phyloP scores from a whole-genome alignment of 2,888 invertebrate genomes.

The Tribolium freemani region DNA sequence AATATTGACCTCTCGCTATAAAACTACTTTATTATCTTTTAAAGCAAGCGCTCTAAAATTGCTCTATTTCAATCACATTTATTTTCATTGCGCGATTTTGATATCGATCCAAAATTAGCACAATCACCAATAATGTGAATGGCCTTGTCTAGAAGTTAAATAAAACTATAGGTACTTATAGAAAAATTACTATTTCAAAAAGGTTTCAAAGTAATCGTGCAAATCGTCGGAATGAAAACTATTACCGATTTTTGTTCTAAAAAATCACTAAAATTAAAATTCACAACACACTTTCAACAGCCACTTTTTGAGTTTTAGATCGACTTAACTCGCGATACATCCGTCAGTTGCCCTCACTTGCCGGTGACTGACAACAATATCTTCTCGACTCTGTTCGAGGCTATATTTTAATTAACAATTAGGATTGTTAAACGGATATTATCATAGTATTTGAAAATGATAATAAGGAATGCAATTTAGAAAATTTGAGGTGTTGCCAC shows the following conservation, averaged over 20 bases:
- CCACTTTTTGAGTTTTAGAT: constrained; percentile 7
- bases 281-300: background rate
- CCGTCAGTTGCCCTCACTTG: constrained; percentile 22
- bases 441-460: constrained; percentile 16
- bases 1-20: background rate
- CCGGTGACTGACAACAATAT: constrained; percentile 30
- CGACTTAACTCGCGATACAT: constrained; percentile 12
- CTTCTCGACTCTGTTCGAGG: constrained; percentile 36
- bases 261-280: background rate
- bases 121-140: background rate
- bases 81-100: background rate
- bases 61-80: background rate
- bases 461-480: constrained; percentile 1
- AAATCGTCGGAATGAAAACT: background rate
- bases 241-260: background rate
- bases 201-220: background rate
- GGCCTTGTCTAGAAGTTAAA: constrained; percentile 6
- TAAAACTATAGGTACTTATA: too few relatives aligned
- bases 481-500: constrained; percentile 15
- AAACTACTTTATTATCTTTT: background rate
- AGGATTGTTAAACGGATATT: constrained; percentile 17
- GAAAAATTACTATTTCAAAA: background rate
- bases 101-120: constrained; percentile 6
- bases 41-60: background rate
- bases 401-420: constrained; percentile 35